Percentiles rank a stretch among this genome's conserved stretches.
Evolutionary conservation across 2,113 vertebrate species (phyloP).

Genomic region (Cryptomyrus ogoouensis): DNA sequence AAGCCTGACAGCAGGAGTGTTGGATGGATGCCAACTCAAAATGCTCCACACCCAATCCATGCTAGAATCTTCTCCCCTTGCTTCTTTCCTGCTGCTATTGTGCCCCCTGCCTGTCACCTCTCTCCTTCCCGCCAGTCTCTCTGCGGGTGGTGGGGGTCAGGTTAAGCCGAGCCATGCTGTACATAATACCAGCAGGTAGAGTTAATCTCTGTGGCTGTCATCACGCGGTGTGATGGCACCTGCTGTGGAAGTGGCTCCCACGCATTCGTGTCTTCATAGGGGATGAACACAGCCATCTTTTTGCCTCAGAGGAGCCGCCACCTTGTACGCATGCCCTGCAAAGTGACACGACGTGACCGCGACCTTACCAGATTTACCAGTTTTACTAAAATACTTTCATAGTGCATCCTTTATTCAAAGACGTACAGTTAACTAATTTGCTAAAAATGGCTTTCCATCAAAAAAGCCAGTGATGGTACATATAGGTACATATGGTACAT

Average conservation of each 20-base stretch:
- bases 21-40: not conserved
- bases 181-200: not conserved
- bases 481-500: too few species aligned
- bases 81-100: not conserved
- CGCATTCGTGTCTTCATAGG: not conserved
- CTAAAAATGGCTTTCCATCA: not conserved
- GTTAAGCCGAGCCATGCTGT: not conserved
- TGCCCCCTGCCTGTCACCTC: not conserved
- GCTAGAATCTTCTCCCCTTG: not conserved
- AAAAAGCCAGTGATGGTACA: not conserved
- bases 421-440: not conserved
- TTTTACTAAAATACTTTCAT: not conserved
- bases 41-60: not conserved
- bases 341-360: not conserved
- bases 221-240: not conserved
- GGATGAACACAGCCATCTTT: not conserved
- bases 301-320: not conserved
- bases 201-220: not conserved
- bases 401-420: not conserved
- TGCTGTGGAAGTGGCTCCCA: not conserved
- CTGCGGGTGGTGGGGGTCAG: not conserved
- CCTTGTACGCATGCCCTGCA: not conserved
- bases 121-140: not conserved
- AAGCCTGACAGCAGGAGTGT: constrained; percentile 8
- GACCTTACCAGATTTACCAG: not conserved